Conservation (phyloP, 2,888 invertebrate species). For the Tuberolachnus salignus region DNA sequence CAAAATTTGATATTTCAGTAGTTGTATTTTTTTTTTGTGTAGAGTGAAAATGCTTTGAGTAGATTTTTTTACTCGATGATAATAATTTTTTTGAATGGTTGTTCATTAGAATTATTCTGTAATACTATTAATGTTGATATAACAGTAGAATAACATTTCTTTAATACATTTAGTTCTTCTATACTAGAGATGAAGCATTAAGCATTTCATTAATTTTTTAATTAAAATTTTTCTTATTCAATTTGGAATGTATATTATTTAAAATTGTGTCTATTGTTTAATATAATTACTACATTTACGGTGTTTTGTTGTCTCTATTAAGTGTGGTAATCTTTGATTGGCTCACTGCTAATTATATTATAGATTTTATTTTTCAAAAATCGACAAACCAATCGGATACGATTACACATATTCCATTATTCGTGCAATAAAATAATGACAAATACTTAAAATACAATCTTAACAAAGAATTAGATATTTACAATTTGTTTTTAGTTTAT, state of each 20-base stretch:
- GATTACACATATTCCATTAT: too few relatives aligned
- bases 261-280: not conserved
- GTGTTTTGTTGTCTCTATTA: too few relatives aligned
- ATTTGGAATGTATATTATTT: not conserved
- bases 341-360: not conserved
- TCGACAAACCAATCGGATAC: not conserved
- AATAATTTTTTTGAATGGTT: not conserved
- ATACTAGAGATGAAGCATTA: too few relatives aligned
- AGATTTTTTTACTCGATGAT: not conserved
- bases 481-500: not conserved
- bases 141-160: not conserved
- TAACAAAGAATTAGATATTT: too few relatives aligned
- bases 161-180: not conserved
- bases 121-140: not conserved
- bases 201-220: not conserved
- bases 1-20: not conserved
- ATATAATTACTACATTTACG: not conserved
- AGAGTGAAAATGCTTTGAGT: not conserved
- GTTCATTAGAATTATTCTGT: not conserved
- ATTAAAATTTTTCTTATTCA: not conserved
- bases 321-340: too few relatives aligned
- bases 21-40: conserved; percentile 1
- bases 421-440: too few relatives aligned
- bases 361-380: not conserved
- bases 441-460: not conserved